Conservation (phyloP, 2,888 invertebrate species). For the Rugalucina vietnamica region DNA sequence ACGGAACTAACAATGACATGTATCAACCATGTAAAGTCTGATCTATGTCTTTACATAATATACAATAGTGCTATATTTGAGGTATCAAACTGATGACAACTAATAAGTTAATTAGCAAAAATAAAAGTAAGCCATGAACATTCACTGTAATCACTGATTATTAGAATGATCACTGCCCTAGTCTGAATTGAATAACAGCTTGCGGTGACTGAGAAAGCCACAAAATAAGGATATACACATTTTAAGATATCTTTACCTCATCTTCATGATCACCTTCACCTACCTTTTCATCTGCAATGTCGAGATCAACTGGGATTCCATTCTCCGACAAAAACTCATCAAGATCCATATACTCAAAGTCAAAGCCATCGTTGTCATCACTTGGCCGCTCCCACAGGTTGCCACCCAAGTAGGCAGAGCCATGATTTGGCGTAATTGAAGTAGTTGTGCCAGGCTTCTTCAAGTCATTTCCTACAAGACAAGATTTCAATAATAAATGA, state of each 20-base stretch:
- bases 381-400: constrained; percentile 98
- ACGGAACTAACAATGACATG: too few relatives aligned
- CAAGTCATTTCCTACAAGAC: constrained; percentile 44
- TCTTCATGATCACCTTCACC: background rate
- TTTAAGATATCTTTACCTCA: background rate
- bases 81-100: too few relatives aligned
- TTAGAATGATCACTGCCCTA: too few relatives aligned
- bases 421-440: constrained; percentile 84
- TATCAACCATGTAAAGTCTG: too few relatives aligned
- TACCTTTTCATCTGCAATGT: constrained; percentile 55
- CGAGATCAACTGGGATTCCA: constrained; percentile 71
- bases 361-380: constrained; percentile 89
- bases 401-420: constrained; percentile 97
- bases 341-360: constrained; percentile 93
- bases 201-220: too few relatives aligned
- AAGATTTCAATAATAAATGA: background rate
- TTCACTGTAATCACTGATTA: too few relatives aligned
- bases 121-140: too few relatives aligned
- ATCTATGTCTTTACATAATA: too few relatives aligned
- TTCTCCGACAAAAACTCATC: constrained; percentile 98
- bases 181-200: too few relatives aligned
- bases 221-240: background rate
- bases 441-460: constrained; percentile 62
- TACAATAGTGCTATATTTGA: too few relatives aligned
- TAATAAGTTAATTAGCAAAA: too few relatives aligned